Evolutionary conservation across 2,888 invertebrate species (phyloP).

Genomic region (Harpalus rubripes): DNA sequence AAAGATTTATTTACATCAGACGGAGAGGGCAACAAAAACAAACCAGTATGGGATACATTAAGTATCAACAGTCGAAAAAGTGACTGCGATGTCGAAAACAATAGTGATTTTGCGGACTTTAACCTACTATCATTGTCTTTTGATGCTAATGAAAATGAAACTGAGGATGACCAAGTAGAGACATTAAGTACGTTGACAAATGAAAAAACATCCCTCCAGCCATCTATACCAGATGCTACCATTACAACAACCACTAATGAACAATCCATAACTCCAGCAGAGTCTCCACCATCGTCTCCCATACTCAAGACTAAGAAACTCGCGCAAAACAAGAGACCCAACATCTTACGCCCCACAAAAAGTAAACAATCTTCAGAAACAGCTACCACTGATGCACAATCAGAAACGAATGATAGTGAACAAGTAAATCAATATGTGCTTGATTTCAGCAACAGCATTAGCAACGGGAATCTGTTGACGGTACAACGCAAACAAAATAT

Average conservation of each 20-base stretch:
- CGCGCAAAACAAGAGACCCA: conserved; percentile 48
- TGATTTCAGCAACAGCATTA: conserved; percentile 10
- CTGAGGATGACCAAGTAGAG: background rate
- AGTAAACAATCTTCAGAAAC: conserved; percentile 8
- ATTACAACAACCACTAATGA: background rate
- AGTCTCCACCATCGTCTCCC: background rate
- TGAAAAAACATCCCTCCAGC: background rate
- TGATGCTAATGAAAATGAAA: conserved; percentile 54
- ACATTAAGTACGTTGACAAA: background rate
- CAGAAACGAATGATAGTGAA: conserved; percentile 7
- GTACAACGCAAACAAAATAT: conserved; percentile 9
- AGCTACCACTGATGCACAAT: background rate
- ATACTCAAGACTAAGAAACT: conserved; percentile 13
- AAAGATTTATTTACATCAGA: conserved; percentile 56
- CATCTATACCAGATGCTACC: background rate
- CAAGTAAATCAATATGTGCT: conserved; percentile 15
- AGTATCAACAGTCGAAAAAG: conserved; percentile 58
- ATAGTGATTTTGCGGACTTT: conserved; percentile 61
- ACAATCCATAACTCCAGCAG: background rate
- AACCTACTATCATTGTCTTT: conserved; percentile 55
- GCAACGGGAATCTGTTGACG: background rate
- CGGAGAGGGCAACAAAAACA: conserved; percentile 23
- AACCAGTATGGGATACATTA: conserved; percentile 57
- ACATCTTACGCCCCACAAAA: conserved; percentile 44
- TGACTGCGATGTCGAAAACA: conserved; percentile 58